Evolutionary conservation across 1,140 invertebrate species (phyloP).

Genomic region (Drosophila lowei): DNA sequence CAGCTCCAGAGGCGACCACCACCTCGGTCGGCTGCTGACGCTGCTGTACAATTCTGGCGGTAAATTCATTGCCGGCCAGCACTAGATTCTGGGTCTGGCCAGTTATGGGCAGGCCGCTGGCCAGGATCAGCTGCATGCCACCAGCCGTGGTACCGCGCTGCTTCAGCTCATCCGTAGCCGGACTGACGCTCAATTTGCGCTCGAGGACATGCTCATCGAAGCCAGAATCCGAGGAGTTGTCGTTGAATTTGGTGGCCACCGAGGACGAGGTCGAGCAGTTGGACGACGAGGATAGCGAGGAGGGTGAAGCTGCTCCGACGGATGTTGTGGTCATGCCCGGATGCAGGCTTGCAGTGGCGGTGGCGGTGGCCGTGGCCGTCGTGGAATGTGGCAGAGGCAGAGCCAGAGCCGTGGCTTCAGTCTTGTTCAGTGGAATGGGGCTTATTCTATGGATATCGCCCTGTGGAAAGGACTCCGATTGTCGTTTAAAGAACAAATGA

Average conservation of each 20-base stretch:
- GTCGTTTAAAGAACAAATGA: conserved; percentile 79
- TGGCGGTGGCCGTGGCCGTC: conserved; percentile 83
- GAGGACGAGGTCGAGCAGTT: conserved; percentile 71
- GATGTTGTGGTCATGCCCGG: conserved; percentile 83
- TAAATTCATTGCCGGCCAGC: conserved; percentile 74
- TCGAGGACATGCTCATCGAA: conserved; percentile 86
- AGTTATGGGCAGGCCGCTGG: conserved; percentile 70
- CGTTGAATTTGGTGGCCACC: conserved; percentile 84
- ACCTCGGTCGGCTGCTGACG: conserved; percentile 5
- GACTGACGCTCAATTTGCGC: conserved; percentile 72
- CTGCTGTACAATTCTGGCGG: conserved; percentile 67
- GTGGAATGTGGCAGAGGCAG: conserved; percentile 56
- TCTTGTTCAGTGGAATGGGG: conserved; percentile 77
- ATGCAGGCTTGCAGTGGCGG: conserved; percentile 52
- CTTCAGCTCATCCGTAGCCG: conserved; percentile 65
- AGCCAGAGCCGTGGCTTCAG: conserved; percentile 47
- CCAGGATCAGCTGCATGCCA: conserved; percentile 65
- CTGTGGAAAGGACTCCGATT: conserved; percentile 78
- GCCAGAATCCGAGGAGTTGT: conserved; percentile 87
- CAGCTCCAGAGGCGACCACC: not conserved
- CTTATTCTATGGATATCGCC: conserved; percentile 73
- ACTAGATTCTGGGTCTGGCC: conserved; percentile 76
- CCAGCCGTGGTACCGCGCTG: conserved; percentile 21
- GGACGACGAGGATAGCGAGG: conserved; percentile 66
- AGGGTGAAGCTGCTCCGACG: conserved; percentile 82